Evolutionary conservation across 1,140 invertebrate genomes (phyloP).

Genomic region (Polypedilum pembai): DNA sequence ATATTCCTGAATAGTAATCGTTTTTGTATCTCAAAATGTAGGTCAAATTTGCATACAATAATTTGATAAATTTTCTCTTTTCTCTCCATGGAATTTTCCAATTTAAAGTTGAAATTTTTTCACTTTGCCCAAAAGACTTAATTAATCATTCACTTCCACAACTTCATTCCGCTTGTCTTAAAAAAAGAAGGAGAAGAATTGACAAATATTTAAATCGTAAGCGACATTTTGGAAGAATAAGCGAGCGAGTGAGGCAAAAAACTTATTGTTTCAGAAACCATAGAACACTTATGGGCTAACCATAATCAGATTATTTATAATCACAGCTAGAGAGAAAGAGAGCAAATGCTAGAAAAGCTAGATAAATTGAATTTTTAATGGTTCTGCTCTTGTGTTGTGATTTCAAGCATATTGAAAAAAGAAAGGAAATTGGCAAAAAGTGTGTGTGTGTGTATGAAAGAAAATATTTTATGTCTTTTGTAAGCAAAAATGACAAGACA

Average conservation of each 20-base stretch:
- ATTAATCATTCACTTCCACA: conserved; percentile 1
- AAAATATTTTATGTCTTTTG: background rate
- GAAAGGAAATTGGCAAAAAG: background rate
- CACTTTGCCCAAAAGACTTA: background rate
- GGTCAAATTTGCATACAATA: too few species aligned
- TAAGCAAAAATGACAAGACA: conserved; percentile 13
- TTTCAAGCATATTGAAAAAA: conserved; percentile 14
- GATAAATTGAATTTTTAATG: conserved; percentile 27
- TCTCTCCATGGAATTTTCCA: background rate
- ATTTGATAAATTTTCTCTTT: background rate
- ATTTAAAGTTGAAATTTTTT: background rate
- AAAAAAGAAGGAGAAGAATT: background rate
- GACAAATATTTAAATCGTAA: conserved; percentile 7
- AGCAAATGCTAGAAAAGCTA: background rate
- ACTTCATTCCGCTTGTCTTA: background rate
- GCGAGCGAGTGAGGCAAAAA: background rate
- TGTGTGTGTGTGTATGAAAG: background rate
- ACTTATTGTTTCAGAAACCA: background rate
- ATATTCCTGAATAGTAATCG: too few species aligned
- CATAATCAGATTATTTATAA: conserved; percentile 29
- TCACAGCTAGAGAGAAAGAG: background rate
- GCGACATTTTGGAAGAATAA: background rate
- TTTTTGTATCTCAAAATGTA: too few species aligned
- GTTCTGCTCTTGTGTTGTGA: background rate
- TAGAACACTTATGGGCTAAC: conserved; percentile 26